Base-by-base conservation (phyloP, 2,113 vertebrate genomes). In the Pseudolaguvia tuberculata region DNA sequence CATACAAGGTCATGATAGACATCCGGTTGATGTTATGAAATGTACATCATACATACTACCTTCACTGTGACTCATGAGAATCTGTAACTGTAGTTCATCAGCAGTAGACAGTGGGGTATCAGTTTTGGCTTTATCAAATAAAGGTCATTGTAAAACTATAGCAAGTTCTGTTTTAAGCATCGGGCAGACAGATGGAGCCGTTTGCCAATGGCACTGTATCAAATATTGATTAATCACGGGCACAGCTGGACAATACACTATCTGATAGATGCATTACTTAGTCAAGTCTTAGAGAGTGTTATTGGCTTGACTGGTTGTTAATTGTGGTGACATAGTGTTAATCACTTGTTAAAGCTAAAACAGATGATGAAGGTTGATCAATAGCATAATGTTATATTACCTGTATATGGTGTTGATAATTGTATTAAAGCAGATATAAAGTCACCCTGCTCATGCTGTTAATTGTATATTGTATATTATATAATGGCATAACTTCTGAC, bases 161-260 rank as follows among this genome's bases (percentile, higher is more conserved):
- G 20, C 56, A 27, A 21, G 56, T 31, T 66, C 56, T 52, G 21
- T 76, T 70, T 76, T 76, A 52, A 69, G 65, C 18, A 23, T 23
- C 42, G 39, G 25, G 27, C 20, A 75, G 58, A 45, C 56, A 47
- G 27, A 45, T 48, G 21, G 74, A 39, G 17, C 70, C 53, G 39
- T 63, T 20, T 51, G 65, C 76, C 59, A 48, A 29, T 52, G 61
- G 31, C 27, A 42, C 29, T 25, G 50, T 63, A 67, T 59, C 72
- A 78, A 61, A 55, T 78, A 80, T 76, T 57, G 78, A 78, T 76
- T 57, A 29, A 65, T 39, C 42, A 51, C 35, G 52, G 72, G 9
- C 4, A 42, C 4, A 9, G 9, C 39, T 42, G 39, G 39, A 42
- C 72, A 77, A 57, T 18, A 56, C 47, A 31, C 73, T 48, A 73